These are phyloP conservation scores for Tipula lateralis DNA, from an alignment of 2,888 invertebrate species.

Conservation along the genomic window DNA sequence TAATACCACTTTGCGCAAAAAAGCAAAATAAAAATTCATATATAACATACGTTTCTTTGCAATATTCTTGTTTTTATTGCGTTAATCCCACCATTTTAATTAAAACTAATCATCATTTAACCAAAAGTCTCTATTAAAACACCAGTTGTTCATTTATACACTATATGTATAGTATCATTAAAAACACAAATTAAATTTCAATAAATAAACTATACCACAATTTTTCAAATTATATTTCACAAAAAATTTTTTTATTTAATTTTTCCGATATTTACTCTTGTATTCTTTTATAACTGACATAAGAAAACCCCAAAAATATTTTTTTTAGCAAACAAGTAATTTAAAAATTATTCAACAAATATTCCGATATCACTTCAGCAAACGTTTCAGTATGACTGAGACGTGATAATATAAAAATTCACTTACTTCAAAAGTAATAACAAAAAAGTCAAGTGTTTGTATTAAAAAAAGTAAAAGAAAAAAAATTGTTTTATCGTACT, in stretches of 20 bases:
- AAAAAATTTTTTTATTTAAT: neutral
- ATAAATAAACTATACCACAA: neutral
- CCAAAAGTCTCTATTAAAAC: neutral
- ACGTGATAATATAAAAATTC: slow-evolving; percentile 28
- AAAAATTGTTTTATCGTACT: neutral
- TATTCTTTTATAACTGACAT: slow-evolving; percentile 2
- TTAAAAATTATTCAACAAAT: neutral
- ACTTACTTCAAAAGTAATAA: slow-evolving; percentile 27
- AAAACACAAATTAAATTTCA: neutral
- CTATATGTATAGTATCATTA: neutral
- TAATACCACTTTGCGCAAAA: neutral
- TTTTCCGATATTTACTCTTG: neutral
- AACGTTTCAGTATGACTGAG: slow-evolving; percentile 26
- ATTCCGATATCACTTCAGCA: slow-evolving; percentile 1
- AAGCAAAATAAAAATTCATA: neutral
- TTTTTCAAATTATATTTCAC: neutral
- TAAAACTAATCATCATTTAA: neutral
- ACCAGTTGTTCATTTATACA: neutral
- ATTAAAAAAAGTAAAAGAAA: neutral
- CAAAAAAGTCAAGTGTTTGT: slow-evolving; percentile 4
- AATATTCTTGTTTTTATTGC: neutral
- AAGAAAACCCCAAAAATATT: neutral
- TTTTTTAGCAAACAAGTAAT: neutral
- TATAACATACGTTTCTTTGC: neutral
- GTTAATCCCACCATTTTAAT: slow-evolving; percentile 7